phyloP scores from a whole-genome alignment of 1,140 invertebrate genomes.

The Drosophila asahinai region DNA sequence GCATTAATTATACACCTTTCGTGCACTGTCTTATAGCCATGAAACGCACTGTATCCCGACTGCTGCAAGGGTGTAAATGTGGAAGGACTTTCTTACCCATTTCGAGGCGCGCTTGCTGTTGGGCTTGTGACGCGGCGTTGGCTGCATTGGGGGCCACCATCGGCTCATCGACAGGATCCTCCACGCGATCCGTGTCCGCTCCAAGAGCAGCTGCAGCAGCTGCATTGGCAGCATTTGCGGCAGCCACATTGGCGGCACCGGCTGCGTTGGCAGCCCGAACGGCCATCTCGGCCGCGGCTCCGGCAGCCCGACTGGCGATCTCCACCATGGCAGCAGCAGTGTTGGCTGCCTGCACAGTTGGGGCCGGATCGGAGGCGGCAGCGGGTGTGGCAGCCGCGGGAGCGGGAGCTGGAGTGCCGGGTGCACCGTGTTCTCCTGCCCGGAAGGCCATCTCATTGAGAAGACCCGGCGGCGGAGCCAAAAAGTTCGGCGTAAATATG shows the following conservation, averaged over 20 bases:
- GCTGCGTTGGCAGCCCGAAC: constrained; percentile 40
- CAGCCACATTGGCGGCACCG: constrained; percentile 44
- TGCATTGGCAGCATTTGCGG: constrained; percentile 41
- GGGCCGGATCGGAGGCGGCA: background rate
- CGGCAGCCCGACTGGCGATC: constrained; percentile 22
- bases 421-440: background rate
- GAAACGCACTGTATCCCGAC: constrained; percentile 1
- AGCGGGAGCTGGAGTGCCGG: constrained; percentile 7
- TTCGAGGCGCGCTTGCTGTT: constrained; percentile 29
- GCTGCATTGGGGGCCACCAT: constrained; percentile 54
- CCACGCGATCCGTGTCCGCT: constrained; percentile 54
- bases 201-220: constrained; percentile 64
- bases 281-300: constrained; percentile 23
- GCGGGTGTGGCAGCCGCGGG: background rate
- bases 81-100: constrained; percentile 39
- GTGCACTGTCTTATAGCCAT: background rate
- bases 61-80: no score
- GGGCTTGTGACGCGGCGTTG: constrained; percentile 1
- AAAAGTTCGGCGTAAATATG: constrained; percentile 68
- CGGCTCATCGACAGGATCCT: constrained; percentile 76
- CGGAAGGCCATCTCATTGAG: constrained; percentile 25
- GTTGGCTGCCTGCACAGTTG: constrained; percentile 8
- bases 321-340: constrained; percentile 18
- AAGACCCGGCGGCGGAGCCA: constrained; percentile 14
- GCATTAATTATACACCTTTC: no score